Evolutionary conservation across 2,888 invertebrate genomes (phyloP).

Genomic region (Acanthosepion lycidas): DNA sequence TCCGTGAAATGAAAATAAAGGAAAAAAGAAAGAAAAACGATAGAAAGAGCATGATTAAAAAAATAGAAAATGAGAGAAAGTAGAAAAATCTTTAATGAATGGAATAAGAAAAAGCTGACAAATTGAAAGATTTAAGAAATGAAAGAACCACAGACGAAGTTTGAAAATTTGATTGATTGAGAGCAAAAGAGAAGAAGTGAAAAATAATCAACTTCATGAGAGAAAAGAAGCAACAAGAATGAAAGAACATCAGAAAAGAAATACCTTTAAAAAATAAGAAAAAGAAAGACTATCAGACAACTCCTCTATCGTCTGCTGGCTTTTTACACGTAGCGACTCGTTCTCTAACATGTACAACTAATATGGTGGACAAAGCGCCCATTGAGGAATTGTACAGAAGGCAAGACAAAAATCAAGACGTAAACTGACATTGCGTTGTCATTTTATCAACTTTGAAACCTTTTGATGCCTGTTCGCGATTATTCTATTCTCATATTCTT

Average conservation of each 20-base stretch:
- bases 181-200: too few species aligned
- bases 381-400: neutral
- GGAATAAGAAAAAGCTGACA: neutral
- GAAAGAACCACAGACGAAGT: neutral
- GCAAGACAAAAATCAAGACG: neutral
- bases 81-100: neutral
- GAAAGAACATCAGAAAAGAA: neutral
- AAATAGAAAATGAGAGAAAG: neutral
- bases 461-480: neutral
- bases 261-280: neutral
- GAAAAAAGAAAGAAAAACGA: neutral
- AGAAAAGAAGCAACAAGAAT: neutral
- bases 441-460: neutral
- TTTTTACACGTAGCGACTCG: neutral
- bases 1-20: neutral
- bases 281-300: neutral
- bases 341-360: slow-evolving; percentile 1
- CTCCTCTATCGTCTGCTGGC: neutral
- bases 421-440: neutral
- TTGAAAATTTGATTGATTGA: too few species aligned
- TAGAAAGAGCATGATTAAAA: neutral
- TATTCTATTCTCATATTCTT: neutral
- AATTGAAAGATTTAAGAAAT: neutral
- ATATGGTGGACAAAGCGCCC: neutral
- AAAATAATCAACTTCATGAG: too few species aligned